phyloP scores from a whole-genome alignment of 1,140 invertebrate species.

The Drosophila parvula region DNA sequence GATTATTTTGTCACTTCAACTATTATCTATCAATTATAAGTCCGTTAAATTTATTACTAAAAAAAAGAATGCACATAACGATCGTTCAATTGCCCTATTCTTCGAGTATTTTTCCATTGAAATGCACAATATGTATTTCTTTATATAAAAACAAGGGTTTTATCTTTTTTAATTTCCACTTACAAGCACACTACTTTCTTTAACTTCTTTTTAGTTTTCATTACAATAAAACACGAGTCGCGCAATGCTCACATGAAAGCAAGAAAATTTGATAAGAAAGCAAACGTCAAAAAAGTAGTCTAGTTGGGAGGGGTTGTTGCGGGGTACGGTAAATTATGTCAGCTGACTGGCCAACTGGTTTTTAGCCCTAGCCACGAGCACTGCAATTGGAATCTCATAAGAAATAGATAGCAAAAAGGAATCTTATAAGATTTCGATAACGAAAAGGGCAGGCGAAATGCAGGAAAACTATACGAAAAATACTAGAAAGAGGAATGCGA shows the following conservation, averaged over 20 bases:
- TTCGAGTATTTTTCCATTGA: no score
- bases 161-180: constrained; percentile 3
- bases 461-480: constrained; percentile 3
- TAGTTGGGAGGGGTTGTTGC: constrained; percentile 9
- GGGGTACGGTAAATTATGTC: constrained; percentile 51
- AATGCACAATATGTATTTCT: no score
- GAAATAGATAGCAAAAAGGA: constrained; percentile 6
- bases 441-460: background rate
- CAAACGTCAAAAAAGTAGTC: constrained; percentile 63
- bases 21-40: background rate
- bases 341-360: constrained; percentile 66
- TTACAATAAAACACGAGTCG: constrained; percentile 46
- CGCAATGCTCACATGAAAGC: constrained; percentile 66
- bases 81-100: background rate
- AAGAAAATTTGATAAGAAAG: constrained; percentile 69
- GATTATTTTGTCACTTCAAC: background rate
- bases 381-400: constrained; percentile 33
- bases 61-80: background rate
- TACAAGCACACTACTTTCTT: constrained; percentile 19
- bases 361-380: constrained; percentile 47
- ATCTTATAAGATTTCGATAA: background rate
- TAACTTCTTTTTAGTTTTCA: constrained; percentile 16
- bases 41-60: background rate
- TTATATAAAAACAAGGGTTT: background rate
- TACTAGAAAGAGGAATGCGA: background rate